phyloP scores from a whole-genome alignment of 2,113 vertebrate species.

The Tauraco erythrolophus region DNA sequence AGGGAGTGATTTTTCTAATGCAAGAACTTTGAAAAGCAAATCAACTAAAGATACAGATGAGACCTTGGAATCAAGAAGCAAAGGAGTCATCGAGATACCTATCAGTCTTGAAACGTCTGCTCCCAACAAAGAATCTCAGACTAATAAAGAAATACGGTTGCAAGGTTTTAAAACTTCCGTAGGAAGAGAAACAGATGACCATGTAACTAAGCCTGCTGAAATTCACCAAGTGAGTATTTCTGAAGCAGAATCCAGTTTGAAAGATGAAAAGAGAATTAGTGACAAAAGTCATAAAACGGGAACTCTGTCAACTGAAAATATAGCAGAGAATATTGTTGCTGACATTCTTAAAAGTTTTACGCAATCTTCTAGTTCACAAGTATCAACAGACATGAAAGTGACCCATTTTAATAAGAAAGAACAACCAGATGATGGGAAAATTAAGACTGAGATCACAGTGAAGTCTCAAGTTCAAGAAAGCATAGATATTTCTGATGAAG shows the following conservation, averaged over 20 bases:
- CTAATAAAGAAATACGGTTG: background rate
- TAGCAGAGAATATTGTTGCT: constrained; percentile 78
- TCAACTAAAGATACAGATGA: background rate
- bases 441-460: constrained; percentile 86
- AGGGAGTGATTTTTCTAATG: constrained; percentile 27
- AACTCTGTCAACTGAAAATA: constrained; percentile 56
- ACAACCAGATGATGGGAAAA: constrained; percentile 78
- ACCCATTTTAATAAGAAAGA: constrained; percentile 84
- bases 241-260: constrained; percentile 1
- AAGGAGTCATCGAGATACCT: constrained; percentile 44
- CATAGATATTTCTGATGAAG: constrained; percentile 78
- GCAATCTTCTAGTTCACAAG: constrained; percentile 78
- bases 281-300: background rate
- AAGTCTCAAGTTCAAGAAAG: constrained; percentile 87
- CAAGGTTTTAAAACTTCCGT: background rate
- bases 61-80: background rate
- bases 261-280: background rate
- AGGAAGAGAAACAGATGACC: constrained; percentile 1
- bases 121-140: background rate
- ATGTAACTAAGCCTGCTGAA: background rate
- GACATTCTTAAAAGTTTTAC: constrained; percentile 89
- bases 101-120: constrained; percentile 27
- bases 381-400: constrained; percentile 81
- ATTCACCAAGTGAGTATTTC: background rate
- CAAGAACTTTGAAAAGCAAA: background rate